Percentiles rank a stretch among this genome's conserved stretches.
Conservation (phyloP, 1,140 invertebrate species). For the Tyrophagus putrescentiae region DNA sequence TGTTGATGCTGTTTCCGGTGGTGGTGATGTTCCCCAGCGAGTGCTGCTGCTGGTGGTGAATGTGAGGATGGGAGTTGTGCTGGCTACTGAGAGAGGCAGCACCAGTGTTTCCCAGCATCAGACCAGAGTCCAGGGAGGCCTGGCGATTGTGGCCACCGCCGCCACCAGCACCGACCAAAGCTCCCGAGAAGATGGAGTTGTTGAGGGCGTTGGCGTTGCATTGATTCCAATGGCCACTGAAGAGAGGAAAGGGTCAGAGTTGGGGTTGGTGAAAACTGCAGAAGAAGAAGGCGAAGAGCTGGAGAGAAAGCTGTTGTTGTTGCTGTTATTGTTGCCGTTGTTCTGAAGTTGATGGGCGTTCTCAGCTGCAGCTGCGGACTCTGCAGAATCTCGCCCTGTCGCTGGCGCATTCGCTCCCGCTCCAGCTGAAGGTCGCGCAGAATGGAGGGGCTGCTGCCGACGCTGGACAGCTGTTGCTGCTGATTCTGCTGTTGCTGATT, state of each 20-base stretch:
- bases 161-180: conserved; percentile 32
- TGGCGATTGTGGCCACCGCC: conserved; percentile 66
- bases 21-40: too few relatives aligned
- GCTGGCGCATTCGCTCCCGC: conserved; percentile 62
- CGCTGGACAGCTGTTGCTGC: too few relatives aligned
- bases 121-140: conserved; percentile 78
- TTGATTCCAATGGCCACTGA: conserved; percentile 51
- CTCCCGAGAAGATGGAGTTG: conserved; percentile 65
- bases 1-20: background rate
- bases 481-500: background rate
- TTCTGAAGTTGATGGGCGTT: background rate
- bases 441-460: background rate
- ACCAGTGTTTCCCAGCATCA: conserved; percentile 68
- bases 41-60: too few relatives aligned
- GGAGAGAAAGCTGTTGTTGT: conserved; percentile 24
- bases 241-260: conserved; percentile 39
- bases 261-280: conserved; percentile 56
- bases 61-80: too few relatives aligned
- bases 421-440: conserved; percentile 45
- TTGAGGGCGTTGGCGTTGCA: conserved; percentile 81
- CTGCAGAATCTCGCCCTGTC: conserved; percentile 64
- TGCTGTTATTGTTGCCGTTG: conserved; percentile 36
- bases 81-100: too few relatives aligned
- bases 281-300: conserved; percentile 26
- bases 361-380: conserved; percentile 49